Evolutionary conservation across 2,797 vertebrate genomes (phyloP).

Genomic region (Sardinella longiceps): DNA sequence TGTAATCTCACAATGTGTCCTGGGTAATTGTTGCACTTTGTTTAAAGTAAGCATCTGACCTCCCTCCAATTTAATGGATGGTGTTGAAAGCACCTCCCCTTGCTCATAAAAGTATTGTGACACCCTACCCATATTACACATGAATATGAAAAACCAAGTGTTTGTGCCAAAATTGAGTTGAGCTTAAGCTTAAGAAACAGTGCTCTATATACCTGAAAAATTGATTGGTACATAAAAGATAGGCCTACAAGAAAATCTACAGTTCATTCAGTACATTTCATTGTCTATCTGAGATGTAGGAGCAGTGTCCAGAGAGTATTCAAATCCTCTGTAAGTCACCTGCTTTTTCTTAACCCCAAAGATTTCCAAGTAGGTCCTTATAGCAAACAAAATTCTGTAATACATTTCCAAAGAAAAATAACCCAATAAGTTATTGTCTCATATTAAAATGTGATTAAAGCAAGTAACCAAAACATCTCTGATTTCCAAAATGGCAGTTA

Average conservation of each 20-base stretch:
- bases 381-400: background rate
- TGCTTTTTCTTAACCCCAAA: background rate
- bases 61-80: too few relatives aligned
- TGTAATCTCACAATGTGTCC: too few relatives aligned
- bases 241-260: background rate
- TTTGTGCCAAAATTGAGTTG: too few relatives aligned
- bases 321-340: background rate
- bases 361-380: background rate
- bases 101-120: too few relatives aligned
- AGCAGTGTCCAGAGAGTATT: background rate
- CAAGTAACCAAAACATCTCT: background rate
- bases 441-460: background rate
- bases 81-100: too few relatives aligned
- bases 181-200: background rate
- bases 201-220: background rate
- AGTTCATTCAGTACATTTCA: background rate
- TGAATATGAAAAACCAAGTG: too few relatives aligned
- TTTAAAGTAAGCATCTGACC: too few relatives aligned
- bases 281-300: background rate
- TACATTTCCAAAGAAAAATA: background rate
- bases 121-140: too few relatives aligned
- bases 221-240: background rate
- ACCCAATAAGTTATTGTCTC: background rate
- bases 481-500: background rate
- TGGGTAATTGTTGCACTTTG: too few relatives aligned